Evolutionary conservation across 2,113 vertebrate species (phyloP).

Genomic region (Megaptera novaeangliae): DNA sequence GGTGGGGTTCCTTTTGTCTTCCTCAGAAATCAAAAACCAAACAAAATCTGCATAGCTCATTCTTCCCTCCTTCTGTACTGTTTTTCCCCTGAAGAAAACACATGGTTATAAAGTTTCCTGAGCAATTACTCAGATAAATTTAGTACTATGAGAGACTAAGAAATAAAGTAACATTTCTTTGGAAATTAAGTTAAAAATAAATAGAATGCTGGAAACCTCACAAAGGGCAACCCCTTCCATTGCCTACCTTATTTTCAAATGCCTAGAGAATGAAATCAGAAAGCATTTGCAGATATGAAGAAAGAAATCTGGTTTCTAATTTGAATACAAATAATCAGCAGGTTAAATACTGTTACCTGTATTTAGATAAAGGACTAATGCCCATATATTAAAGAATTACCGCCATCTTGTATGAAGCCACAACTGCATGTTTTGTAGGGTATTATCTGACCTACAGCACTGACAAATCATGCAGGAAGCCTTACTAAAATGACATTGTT

Average conservation of each 20-base stretch:
- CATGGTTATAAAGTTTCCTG: conserved; percentile 11
- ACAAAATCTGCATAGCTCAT: conserved; percentile 99
- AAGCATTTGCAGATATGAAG: conserved; percentile 12
- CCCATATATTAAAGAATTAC: not conserved
- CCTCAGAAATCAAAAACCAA: conserved; percentile 98
- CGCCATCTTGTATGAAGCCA: conserved; percentile 13
- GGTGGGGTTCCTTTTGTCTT: conserved; percentile 96
- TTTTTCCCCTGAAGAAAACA: conserved; percentile 88
- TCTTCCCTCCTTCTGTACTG: conserved; percentile 92
- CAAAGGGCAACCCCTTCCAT: not conserved
- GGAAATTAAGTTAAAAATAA: conserved; percentile 29
- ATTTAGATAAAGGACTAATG: not conserved
- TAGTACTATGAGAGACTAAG: conserved; percentile 5
- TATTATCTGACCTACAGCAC: not conserved
- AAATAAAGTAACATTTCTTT: conserved; percentile 32
- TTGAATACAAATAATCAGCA: conserved; percentile 37
- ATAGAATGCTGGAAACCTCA: not conserved
- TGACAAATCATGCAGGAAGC: not conserved
- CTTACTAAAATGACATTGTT: not conserved
- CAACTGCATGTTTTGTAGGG: not conserved
- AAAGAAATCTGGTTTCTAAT: not conserved
- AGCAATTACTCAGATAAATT: not conserved
- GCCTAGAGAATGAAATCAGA: not conserved
- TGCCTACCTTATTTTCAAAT: not conserved
- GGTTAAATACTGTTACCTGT: not conserved